These are phyloP conservation scores for Antrozous pallidus DNA, from an alignment of 2,797 vertebrate genomes.

Conservation along the genomic window DNA sequence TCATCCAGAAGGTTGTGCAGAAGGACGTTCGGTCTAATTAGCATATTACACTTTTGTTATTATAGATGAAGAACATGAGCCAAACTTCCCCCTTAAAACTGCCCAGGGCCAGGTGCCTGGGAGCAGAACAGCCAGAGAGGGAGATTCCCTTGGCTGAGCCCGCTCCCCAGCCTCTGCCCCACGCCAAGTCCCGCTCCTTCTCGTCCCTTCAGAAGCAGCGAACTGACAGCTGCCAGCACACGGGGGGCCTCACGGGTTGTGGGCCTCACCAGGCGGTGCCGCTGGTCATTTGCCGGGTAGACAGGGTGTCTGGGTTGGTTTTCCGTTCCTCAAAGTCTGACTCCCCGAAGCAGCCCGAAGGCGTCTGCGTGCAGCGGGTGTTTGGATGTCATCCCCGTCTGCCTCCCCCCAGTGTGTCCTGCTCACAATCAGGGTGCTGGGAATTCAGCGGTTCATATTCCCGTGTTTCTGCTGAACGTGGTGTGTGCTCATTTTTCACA, in stretches of 20 bases:
- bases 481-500: neutral
- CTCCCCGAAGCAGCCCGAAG: neutral
- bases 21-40: too few relatives aligned
- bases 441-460: neutral
- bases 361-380: neutral
- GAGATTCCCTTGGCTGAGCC: neutral
- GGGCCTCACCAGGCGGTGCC: neutral
- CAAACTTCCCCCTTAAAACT: neutral
- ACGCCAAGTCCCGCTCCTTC: neutral
- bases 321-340: neutral
- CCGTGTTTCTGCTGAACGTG: neutral
- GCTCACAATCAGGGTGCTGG: neutral
- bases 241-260: too few relatives aligned
- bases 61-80: neutral
- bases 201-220: neutral
- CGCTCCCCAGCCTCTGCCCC: neutral
- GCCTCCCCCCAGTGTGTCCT: neutral
- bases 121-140: neutral
- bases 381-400: neutral
- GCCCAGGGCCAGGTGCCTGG: neutral
- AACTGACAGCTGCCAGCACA: constrained; percentile 26
- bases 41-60: too few relatives aligned
- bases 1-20: too few relatives aligned
- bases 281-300: neutral
- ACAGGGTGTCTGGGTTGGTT: neutral